A percentile compares a stretch with the other conserved stretches of the same genome.
phyloP scores from a whole-genome alignment of 2,888 invertebrate genomes.

The Cantharis nigra region DNA sequence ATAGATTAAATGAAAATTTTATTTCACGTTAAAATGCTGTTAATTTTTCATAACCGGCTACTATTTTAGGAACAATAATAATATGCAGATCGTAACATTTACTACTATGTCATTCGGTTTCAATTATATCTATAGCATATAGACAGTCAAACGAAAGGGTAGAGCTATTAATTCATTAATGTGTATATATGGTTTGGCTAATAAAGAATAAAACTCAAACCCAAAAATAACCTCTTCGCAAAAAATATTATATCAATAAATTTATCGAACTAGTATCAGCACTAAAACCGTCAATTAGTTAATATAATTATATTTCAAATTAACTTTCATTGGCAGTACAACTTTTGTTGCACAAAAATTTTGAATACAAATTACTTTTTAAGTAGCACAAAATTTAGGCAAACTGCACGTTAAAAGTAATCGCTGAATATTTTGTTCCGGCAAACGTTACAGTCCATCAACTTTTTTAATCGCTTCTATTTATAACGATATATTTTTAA shows the following conservation, averaged over 20 bases:
- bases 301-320: not conserved
- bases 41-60: not conserved
- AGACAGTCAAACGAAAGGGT: not conserved
- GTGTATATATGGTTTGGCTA: no score
- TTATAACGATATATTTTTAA: not conserved
- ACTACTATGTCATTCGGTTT: not conserved
- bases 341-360: not conserved
- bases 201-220: no score
- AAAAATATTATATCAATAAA: no score
- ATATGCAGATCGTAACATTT: not conserved
- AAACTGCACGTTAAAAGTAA: not conserved
- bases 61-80: not conserved
- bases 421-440: not conserved
- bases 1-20: not conserved
- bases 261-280: no score
- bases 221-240: no score
- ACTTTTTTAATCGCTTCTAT: not conserved
- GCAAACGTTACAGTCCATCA: not conserved
- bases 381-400: not conserved
- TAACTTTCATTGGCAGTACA: not conserved
- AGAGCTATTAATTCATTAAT: not conserved
- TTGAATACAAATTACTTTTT: not conserved
- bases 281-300: not conserved
- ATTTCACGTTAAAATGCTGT: not conserved
- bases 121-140: not conserved